Percentiles rank a stretch among this genome's conserved stretches.
These are phyloP conservation scores for Percopsis transmontana DNA, from an alignment of 2,113 vertebrate species.

Conservation along the genomic window DNA sequence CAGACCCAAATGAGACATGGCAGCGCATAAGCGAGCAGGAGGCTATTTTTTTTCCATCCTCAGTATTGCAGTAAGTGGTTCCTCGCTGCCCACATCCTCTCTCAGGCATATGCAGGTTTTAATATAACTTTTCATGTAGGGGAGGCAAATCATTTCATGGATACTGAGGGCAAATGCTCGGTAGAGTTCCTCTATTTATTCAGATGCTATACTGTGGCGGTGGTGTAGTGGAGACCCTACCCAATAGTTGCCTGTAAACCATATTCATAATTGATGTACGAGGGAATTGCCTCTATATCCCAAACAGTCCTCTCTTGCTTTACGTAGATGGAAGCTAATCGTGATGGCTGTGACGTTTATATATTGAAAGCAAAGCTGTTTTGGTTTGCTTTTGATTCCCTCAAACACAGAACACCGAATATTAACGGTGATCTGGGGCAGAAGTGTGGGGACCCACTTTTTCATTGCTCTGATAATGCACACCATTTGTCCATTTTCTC, in stretches of 20 bases:
- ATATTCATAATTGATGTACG: slow-evolving; percentile 45
- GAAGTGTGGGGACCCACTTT: background rate
- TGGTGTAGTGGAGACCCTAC: slow-evolving; percentile 3
- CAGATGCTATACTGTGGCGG: slow-evolving; percentile 14
- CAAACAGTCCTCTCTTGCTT: background rate
- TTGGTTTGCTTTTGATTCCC: background rate
- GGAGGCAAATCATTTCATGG: slow-evolving; percentile 4
- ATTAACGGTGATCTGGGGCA: background rate
- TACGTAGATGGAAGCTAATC: background rate
- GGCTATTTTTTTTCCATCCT: background rate
- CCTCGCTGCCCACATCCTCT: background rate
- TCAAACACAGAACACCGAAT: background rate
- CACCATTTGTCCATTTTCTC: background rate
- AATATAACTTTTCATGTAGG: background rate
- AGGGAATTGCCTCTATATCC: slow-evolving; percentile 26
- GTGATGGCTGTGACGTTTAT: background rate
- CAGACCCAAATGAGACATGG: background rate
- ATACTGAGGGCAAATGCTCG: background rate
- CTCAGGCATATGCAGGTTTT: background rate
- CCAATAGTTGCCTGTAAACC: slow-evolving; percentile 22
- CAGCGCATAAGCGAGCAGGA: background rate
- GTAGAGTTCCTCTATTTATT: background rate
- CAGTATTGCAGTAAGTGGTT: background rate
- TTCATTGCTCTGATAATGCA: background rate
- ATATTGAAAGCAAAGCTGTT: background rate